Evolutionary conservation across 2,797 vertebrate species (phyloP).

Genomic region (Sebastolobus alascanus): DNA sequence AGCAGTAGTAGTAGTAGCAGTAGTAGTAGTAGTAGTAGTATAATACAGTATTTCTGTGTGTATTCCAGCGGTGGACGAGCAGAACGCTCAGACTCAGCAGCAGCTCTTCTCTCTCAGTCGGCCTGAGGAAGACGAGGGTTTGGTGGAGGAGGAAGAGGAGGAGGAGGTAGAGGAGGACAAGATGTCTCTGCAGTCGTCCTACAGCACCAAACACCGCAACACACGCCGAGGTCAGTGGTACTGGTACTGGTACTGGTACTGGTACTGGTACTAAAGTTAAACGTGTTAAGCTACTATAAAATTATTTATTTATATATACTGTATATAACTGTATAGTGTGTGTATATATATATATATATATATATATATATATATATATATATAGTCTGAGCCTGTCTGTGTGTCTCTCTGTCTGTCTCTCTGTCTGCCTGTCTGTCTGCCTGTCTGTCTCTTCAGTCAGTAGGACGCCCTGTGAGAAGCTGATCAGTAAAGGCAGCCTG

Average conservation of each 20-base stretch:
- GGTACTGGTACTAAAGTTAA: not conserved
- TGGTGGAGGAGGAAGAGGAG: conserved; percentile 74
- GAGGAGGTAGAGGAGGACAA: conserved; percentile 77
- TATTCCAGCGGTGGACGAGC: conserved; percentile 93
- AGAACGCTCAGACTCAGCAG: conserved; percentile 92
- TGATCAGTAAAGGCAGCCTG: conserved; percentile 90
- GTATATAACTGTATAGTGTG: too few relatives aligned
- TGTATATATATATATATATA: too few relatives aligned
- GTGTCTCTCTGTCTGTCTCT: too few relatives aligned
- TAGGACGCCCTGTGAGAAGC: conserved; percentile 92
- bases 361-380: too few relatives aligned
- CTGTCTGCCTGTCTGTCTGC: conserved; percentile 29
- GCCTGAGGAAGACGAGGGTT: conserved; percentile 77
- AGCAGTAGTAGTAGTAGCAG: too few relatives aligned
- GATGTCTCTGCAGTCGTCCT: conserved; percentile 82
- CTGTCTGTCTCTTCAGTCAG: conserved; percentile 77
- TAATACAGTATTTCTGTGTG: too few relatives aligned
- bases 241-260: not conserved
- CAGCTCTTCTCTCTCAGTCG: conserved; percentile 86
- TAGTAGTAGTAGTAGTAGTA: too few relatives aligned
- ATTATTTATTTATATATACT: too few relatives aligned
- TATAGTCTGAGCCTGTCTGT: too few relatives aligned
- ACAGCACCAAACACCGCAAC: conserved; percentile 79
- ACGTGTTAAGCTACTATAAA: too few relatives aligned
- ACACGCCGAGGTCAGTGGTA: conserved; percentile 83